Evolutionary conservation across 2,888 invertebrate genomes (phyloP).

Genomic region (Daptonema setosum): DNA sequence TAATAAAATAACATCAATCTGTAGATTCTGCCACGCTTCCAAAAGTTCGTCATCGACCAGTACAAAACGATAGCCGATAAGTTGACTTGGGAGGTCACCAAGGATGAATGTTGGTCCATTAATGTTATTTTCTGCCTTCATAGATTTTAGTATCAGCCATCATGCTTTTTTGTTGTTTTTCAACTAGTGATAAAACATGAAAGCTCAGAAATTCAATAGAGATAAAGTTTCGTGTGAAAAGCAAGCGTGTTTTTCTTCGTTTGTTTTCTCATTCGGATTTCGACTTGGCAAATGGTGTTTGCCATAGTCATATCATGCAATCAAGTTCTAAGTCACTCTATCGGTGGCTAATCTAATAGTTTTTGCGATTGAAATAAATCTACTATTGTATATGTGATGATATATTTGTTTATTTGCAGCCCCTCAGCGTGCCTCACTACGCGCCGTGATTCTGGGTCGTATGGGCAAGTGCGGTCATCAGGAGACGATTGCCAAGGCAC

Average conservation of each 20-base stretch:
- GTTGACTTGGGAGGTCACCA: conserved; percentile 28
- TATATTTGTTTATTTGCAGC: no score
- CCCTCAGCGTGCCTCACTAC: conserved; percentile 59
- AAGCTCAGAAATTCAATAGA: no score
- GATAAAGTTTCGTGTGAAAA: no score
- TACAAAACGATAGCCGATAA: conserved; percentile 22
- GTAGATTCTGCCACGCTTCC: conserved; percentile 36
- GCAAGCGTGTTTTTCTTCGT: no score
- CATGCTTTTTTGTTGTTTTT: not conserved
- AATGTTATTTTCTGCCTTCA: conserved; percentile 2
- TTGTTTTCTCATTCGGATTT: no score
- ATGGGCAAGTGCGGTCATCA: conserved; percentile 60
- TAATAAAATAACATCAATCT: not conserved
- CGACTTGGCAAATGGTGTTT: no score
- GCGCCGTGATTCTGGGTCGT: conserved; percentile 58
- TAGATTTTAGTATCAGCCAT: not conserved
- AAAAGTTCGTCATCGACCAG: conserved; percentile 21
- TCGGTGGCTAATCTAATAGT: no score
- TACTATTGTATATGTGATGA: no score
- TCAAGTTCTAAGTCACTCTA: no score
- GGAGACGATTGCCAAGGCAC: conserved; percentile 54
- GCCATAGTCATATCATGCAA: no score
- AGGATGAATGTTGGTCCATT: conserved; percentile 23
- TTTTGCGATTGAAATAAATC: not conserved
- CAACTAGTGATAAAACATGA: no score